Evolutionary conservation across 2,113 vertebrate genomes (phyloP), one percentile per base, ranked within the genome.

Genomic region (Thalassarche chlororhynchos): DNA sequence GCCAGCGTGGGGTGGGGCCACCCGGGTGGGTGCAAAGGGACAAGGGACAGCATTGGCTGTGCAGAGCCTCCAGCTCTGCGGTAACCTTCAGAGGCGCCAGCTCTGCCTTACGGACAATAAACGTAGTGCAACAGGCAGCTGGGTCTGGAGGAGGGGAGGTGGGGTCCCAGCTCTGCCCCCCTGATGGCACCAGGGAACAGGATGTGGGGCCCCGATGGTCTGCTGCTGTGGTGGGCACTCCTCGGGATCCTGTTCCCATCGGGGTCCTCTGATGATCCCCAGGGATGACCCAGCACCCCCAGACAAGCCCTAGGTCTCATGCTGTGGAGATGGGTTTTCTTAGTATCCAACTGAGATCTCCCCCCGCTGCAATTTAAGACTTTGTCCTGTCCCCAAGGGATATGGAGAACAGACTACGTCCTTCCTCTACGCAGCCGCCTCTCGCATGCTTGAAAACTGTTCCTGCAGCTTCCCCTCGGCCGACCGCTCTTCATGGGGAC

Each of bases 51-150:
- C 18, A 2, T 26, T 55, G 52, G 42, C 75, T 52, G 28, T 76
- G 70, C 25, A 40, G 40, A 76, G 76, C 75, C 79, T 81, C 64
- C 66, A 61, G 79, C 64, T 83, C 92, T 85, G 58, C 20, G 2
- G 34, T n/a, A 69, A 25, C 66, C 82, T 72, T 90, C 0, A 0
- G 71, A 90, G 29, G 18, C 58, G 58, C 34, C 51, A 72, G 61
- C 23, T 90, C 84, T 81, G 87, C 91, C 76, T 92, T 80, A 84
- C 0, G 3, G 72, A 70, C 84, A 96, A 95, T 96, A 97, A 98
- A 94, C 1, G 1, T 31, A 72, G 24, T 55, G 34, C 71, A 88
- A 81, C 21, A 49, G 44, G 42, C 29, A 89, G 13, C 20, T 0
- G 0, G 10, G 26, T 84, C 72, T 31, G 18, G 51, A 42, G 47